These are phyloP conservation scores for Solenopsis fugax DNA, from an alignment of 1,140 invertebrate species.

Conservation along the genomic window DNA sequence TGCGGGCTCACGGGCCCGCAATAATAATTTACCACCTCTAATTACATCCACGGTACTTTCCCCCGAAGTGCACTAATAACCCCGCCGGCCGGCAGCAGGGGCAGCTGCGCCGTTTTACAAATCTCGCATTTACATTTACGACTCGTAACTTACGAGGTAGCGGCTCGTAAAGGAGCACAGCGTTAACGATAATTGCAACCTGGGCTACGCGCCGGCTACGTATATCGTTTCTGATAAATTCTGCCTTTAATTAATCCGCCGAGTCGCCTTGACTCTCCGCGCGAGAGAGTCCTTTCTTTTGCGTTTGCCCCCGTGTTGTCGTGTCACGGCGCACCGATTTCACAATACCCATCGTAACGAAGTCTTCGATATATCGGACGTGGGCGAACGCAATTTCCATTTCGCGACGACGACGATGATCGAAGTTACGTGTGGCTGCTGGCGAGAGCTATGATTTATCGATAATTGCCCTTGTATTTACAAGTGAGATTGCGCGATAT, in stretches of 20 bases:
- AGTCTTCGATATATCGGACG: neutral
- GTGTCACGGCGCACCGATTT: neutral
- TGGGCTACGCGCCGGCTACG: constrained; percentile 42
- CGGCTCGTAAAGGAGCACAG: constrained; percentile 71
- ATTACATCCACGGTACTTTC: constrained; percentile 66
- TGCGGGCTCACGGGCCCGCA: constrained; percentile 28
- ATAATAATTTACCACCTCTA: constrained; percentile 75
- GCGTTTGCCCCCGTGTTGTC: neutral
- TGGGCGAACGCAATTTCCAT: constrained; percentile 59
- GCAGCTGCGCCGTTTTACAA: constrained; percentile 71
- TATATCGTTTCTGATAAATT: constrained; percentile 73
- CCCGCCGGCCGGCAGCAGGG: constrained; percentile 49
- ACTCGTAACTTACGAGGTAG: constrained; percentile 71
- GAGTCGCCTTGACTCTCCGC: neutral
- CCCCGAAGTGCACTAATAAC: constrained; percentile 69
- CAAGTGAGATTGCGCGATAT: neutral
- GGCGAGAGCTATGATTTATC: neutral
- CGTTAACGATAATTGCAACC: constrained; percentile 76
- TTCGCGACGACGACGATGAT: constrained; percentile 5
- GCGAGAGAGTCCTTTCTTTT: neutral
- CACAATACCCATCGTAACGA: constrained; percentile 9
- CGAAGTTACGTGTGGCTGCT: neutral
- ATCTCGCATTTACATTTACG: constrained; percentile 76
- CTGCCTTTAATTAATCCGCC: constrained; percentile 68
- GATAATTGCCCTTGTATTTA: constrained; percentile 24